Base-by-base conservation (phyloP, 2,113 vertebrate genomes). In the Cyprinus carpio region DNA sequence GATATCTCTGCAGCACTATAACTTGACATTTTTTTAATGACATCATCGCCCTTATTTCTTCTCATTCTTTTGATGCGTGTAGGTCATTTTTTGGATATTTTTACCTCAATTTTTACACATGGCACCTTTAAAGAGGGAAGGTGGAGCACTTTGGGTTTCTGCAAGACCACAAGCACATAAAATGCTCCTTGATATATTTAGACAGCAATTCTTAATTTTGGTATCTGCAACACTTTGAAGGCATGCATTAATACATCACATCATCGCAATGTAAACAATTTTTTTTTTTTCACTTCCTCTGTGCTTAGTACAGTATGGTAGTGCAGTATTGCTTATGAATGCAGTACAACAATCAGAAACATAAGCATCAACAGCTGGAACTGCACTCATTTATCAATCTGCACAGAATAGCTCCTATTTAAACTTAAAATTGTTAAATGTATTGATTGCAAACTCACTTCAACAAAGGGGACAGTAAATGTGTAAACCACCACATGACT, bases 261-360 rank as follows among this genome's bases (percentile, higher is more conserved):
- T 11, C 46, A 77, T 34, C 29, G 9, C 18, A 23, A 16, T 79
- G 31, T 60, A 79, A 79, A 79, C 76, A n/a, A 6, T 10, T 29
- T 18, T 11, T 29, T 72, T 10, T 29, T 18, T 11, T 29, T 72
- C 20, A n/a, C 62, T 15, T 65, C 62, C 23, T 25, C 20, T 74
- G 71, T 37, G 71, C 23, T 74, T 74, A n/a, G 56, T 58, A 58
- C 20, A 20, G 54, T 58, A 23, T 8, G 4, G 10, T 65, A 29
- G 71, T 75, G 23, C 54, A 37, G 54, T 62, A 62, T 79, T 79
- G 56, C 76, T 79, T 79, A 25, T 60, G 6, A 79, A 79, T 37
- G 76, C 31, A 77, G 29, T 20, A 31, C 27, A 56, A 34, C 31
- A 1, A 15, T 62, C 12, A 40, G 9, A 75, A 76, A 76, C 46